These are phyloP conservation scores for Engystomops pustulosus DNA, from an alignment of 2,113 vertebrate species.

Conservation along the genomic window DNA sequence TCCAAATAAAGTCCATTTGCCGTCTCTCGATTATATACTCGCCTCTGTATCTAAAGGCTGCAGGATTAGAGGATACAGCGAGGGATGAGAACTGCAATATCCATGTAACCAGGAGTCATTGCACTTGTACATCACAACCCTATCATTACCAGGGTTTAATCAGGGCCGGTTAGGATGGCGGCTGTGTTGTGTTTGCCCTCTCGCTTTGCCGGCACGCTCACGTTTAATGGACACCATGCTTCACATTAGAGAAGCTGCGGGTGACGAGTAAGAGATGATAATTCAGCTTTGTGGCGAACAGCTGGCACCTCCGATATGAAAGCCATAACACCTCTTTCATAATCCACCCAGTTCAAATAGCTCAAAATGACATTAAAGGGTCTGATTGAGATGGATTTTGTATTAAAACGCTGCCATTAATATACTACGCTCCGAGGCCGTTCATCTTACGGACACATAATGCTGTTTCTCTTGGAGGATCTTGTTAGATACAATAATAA, in stretches of 20 bases:
- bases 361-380: slow-evolving; percentile 66
- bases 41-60: neutral
- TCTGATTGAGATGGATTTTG: slow-evolving; percentile 67
- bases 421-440: slow-evolving; percentile 60
- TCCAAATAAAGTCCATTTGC: neutral
- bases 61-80: neutral
- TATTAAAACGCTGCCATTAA: slow-evolving; percentile 66
- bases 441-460: slow-evolving; percentile 61
- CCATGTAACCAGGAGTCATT: slow-evolving; percentile 3
- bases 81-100: neutral
- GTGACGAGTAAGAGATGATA: slow-evolving; percentile 34
- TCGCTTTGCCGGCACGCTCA: neutral
- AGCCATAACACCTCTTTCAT: slow-evolving; percentile 43
- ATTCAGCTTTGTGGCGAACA: slow-evolving; percentile 51
- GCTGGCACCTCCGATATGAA: slow-evolving; percentile 55
- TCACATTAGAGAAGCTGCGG: slow-evolving; percentile 40
- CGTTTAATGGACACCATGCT: slow-evolving; percentile 50
- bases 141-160: slow-evolving; percentile 33
- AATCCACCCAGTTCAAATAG: slow-evolving; percentile 47
- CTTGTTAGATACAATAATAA: slow-evolving; percentile 67
- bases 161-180: neutral
- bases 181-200: slow-evolving; percentile 27
- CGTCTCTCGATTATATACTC: neutral
- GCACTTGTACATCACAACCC: neutral
- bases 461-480: slow-evolving; percentile 63